Base-by-base conservation (phyloP, 2,113 vertebrate genomes). In the Rhizomys pruinosus region DNA sequence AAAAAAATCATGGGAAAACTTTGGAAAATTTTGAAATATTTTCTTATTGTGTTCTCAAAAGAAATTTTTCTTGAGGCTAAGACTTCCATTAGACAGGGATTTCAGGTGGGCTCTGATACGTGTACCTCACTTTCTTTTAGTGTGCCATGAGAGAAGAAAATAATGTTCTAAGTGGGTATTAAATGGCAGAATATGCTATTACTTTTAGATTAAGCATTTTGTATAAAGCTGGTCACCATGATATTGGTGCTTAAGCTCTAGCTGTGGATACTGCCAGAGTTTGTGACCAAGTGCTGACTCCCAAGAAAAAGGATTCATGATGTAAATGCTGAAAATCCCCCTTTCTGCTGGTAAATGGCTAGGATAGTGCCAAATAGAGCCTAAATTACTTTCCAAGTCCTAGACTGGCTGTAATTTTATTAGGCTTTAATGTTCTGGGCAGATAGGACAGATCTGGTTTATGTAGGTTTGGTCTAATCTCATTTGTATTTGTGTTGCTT, bases 1-100 rank as follows among this genome's bases (percentile, higher is more conserved):
- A 89, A 82, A 27, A 73, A 29, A 74, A 44, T 42, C 52, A 32
- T 72, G 59, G 92, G 61, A 73, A 9, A n/a, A 81, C 66, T 88
- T 55, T 29, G 68, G 82, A 92, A 74, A 71, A 92, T 61, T 85
- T 93, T 84, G 79, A 77, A 79, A 66, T 95, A 52, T 88, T 94
- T 97, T 93, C 92, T 88, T 59, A 91, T 79, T 87, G 92, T 95
- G 47, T 78, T 94, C 39, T 97, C 88, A 27, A 23, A 73, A 96
- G 84, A n/a, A 91, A 87, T n/a, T 23, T 44, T 34, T 72, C 55
- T 63, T 87, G 88, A 92, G 91, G 52, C 64, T 93, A 76, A 95
- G 81, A 90, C 69, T 91, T 96, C 89, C 87, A 84, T n/a, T 61
- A 71, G 90, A 32, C 64, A 94, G 69, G 85, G 87, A 93, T 95